These are phyloP conservation scores for Cotesia chilonis DNA, from an alignment of 1,140 invertebrate genomes.

Conservation along the genomic window DNA sequence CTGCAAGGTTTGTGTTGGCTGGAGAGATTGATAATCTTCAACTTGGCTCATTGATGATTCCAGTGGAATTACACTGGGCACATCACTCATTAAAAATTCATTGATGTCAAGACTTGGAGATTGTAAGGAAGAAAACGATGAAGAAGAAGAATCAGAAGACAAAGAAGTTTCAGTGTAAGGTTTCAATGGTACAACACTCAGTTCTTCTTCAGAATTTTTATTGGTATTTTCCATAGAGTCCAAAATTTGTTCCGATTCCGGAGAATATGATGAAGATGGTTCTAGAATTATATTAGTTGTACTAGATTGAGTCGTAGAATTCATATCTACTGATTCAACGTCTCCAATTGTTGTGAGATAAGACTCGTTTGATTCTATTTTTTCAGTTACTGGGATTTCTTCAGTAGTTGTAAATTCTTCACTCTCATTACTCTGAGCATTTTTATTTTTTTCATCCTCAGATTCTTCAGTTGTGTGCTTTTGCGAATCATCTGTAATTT, in stretches of 20 bases:
- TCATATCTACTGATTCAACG: constrained; percentile 4
- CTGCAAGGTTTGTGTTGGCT: constrained; percentile 23
- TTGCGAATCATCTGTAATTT: not conserved
- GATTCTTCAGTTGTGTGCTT: not conserved
- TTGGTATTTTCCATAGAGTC: not conserved
- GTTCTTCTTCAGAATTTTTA: constrained; percentile 10
- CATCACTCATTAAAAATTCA: constrained; percentile 32
- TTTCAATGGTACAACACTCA: constrained; percentile 22
- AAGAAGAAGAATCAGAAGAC: not conserved
- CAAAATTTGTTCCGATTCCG: not conserved
- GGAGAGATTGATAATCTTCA: constrained; percentile 32
- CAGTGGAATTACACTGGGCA: constrained; percentile 60
- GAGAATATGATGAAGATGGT: not conserved
- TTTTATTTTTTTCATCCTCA: constrained; percentile 10
- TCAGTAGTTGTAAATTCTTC: not conserved
- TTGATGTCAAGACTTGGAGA: not conserved
- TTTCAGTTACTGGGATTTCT: constrained; percentile 26
- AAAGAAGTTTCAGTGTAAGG: constrained; percentile 3
- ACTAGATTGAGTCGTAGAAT: constrained; percentile 21
- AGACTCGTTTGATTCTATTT: constrained; percentile 35
- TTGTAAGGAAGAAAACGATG: not conserved
- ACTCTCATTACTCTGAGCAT: constrained; percentile 22
- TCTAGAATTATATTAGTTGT: constrained; percentile 12
- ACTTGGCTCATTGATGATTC: constrained; percentile 25
- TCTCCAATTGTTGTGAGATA: constrained; percentile 11